A percentile compares a stretch with the other conserved stretches of the same genome.
Evolutionary conservation across 2,888 invertebrate genomes (phyloP).

Genomic region (Mesoligia furuncula): DNA sequence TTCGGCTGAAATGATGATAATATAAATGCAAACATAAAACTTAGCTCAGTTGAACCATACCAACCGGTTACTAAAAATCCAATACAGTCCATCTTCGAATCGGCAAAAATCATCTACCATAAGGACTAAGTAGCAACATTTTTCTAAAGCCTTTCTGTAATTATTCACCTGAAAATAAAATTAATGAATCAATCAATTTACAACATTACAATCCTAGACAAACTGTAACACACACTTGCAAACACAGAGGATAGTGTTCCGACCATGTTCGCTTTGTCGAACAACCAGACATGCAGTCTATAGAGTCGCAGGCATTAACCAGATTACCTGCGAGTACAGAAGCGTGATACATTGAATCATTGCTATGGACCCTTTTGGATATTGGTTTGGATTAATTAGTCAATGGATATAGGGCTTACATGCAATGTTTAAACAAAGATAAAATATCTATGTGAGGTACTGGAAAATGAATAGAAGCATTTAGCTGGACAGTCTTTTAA

Average conservation of each 20-base stretch:
- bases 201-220: not conserved
- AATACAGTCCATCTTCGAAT: too few species aligned
- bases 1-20: too few species aligned
- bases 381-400: not conserved
- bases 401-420: not conserved
- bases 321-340: slow-evolving; percentile 36
- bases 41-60: too few species aligned
- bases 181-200: not conserved
- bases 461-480: not conserved
- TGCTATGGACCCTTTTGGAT: not conserved
- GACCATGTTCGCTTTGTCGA: slow-evolving; percentile 31
- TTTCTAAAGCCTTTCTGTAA: not conserved
- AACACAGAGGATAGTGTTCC: slow-evolving; percentile 21
- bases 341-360: slow-evolving; percentile 13
- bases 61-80: too few species aligned
- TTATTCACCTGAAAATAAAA: not conserved
- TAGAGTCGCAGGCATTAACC: slow-evolving; percentile 29
- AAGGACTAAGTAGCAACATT: not conserved
- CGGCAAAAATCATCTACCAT: not conserved
- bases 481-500: not conserved
- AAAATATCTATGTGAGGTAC: not conserved
- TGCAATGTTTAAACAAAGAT: not conserved
- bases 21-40: too few species aligned
- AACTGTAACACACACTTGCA: slow-evolving; percentile 1
- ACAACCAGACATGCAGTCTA: slow-evolving; percentile 33